Conservation (phyloP, 2,797 vertebrate species). For the Acanthurus tractus region DNA sequence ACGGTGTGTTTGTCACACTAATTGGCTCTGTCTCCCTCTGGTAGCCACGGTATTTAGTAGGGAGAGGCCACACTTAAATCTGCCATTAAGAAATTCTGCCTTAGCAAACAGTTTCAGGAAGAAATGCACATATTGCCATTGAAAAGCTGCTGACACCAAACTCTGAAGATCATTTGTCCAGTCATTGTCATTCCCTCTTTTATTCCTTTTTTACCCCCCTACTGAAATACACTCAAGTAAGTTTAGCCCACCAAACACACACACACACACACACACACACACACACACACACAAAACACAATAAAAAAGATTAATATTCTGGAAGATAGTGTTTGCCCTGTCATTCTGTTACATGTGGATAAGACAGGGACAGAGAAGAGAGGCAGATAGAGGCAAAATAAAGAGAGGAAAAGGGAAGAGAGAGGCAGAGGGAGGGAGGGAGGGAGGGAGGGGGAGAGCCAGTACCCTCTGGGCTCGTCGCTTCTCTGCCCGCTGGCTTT, state of each 20-base stretch:
- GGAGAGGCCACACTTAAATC: conserved; percentile 64
- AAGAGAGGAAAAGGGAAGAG: conserved; percentile 35
- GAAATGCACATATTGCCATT: conserved; percentile 72
- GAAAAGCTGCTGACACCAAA: conserved; percentile 79
- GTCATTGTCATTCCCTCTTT: conserved; percentile 68
- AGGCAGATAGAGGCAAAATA: conserved; percentile 66
- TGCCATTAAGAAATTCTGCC: conserved; percentile 70
- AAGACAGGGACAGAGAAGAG: conserved; percentile 68
- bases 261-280: conserved; percentile 63
- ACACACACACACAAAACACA: conserved; percentile 60
- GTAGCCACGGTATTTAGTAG: conserved; percentile 69
- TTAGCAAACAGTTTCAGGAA: conserved; percentile 71
- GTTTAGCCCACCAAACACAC: conserved; percentile 53
- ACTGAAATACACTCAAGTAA: conserved; percentile 68
- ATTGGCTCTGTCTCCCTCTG: conserved; percentile 74
- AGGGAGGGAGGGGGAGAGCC: conserved; percentile 37
- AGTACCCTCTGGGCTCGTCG: conserved; percentile 94
- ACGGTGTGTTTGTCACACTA: conserved; percentile 70
- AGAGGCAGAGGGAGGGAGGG: background rate
- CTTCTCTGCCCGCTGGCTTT: conserved; percentile 96
- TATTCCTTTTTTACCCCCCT: conserved; percentile 44
- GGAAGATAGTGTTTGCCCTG: conserved; percentile 74
- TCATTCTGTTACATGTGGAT: conserved; percentile 74
- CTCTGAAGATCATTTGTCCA: conserved; percentile 76
- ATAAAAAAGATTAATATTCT: conserved; percentile 76